phyloP scores from a whole-genome alignment of 2,797 vertebrate species.

The Mareca penelope region DNA sequence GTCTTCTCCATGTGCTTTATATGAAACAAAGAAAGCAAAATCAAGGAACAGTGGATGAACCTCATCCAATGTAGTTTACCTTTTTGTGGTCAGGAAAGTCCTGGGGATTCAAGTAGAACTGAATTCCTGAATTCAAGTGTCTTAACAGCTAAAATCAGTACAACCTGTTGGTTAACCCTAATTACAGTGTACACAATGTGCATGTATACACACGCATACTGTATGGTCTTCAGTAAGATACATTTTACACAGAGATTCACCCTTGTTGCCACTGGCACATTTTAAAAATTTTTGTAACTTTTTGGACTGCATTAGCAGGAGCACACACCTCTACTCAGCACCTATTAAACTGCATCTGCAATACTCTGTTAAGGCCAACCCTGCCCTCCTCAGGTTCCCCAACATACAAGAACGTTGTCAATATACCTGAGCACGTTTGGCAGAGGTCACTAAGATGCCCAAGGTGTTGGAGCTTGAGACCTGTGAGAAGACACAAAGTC shows the following conservation, averaged over 20 bases:
- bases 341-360: background rate
- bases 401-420: background rate
- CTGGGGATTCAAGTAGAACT: background rate
- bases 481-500: background rate
- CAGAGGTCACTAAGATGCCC: background rate
- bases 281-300: background rate
- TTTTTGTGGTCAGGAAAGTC: background rate
- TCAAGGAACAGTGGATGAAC: background rate
- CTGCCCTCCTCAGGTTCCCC: background rate
- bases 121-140: background rate
- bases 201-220: background rate
- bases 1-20: background rate
- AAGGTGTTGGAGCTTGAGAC: background rate
- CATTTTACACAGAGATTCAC: background rate
- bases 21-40: background rate
- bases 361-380: background rate
- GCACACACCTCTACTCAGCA: background rate
- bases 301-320: background rate
- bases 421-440: background rate
- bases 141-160: background rate
- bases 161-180: background rate
- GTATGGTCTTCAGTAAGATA: background rate
- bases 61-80: background rate
- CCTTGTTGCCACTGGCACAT: background rate
- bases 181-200: background rate